A percentile compares a stretch with the other conserved stretches of the same genome.
phyloP scores from a whole-genome alignment of 2,113 vertebrate genomes.

The Phrynosoma platyrhinos region DNA sequence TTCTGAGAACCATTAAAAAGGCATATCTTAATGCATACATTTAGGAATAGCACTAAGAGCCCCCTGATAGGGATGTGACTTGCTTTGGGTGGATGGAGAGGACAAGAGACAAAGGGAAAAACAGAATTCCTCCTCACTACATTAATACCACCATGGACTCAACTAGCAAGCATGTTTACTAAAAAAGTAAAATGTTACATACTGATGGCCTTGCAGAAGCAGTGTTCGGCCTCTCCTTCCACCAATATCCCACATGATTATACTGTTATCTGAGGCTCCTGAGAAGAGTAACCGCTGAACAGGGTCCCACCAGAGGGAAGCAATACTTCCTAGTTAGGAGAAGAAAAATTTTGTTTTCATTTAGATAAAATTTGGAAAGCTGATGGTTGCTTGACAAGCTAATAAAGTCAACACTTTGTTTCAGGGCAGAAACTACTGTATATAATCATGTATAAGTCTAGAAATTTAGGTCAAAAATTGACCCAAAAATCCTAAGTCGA shows the following conservation, averaged over 20 bases:
- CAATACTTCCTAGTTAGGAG: constrained; percentile 83
- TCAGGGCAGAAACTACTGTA: no score
- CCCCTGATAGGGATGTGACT: neutral
- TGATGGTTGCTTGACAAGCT: neutral
- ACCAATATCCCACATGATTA: constrained; percentile 99
- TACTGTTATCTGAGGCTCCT: constrained; percentile 94
- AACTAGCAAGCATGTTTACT: neutral
- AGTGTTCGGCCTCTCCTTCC: constrained; percentile 92
- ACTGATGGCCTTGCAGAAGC: constrained; percentile 96
- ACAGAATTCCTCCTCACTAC: neutral
- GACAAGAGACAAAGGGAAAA: neutral
- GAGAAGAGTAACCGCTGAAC: constrained; percentile 94
- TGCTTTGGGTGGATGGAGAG: neutral
- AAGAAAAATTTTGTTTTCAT: neutral
- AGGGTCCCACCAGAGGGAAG: constrained; percentile 94
- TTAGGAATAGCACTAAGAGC: neutral
- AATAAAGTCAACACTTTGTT: neutral
- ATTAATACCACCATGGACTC: neutral
- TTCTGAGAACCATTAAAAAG: neutral
- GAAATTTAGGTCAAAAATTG: no score
- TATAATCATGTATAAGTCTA: no score
- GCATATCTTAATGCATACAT: neutral
- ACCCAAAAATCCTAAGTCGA: no score
- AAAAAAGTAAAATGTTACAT: constrained; percentile 62
- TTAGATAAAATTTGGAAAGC: neutral